These are phyloP conservation scores for Amphipyra tragopoginis DNA, from an alignment of 2,888 invertebrate species.

Conservation along the genomic window DNA sequence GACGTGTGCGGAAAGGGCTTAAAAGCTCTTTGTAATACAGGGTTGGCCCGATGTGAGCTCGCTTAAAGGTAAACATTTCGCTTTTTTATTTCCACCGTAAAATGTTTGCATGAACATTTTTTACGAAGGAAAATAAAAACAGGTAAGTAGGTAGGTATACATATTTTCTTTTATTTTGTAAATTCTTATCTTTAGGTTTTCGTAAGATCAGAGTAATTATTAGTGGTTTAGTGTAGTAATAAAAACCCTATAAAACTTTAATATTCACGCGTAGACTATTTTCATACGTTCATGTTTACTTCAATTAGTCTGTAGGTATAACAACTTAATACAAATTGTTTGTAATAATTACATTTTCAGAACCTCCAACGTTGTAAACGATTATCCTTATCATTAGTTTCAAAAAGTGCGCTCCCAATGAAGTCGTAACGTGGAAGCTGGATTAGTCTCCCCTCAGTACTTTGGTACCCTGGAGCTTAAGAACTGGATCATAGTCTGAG, in stretches of 20 bases:
- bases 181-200: too few relatives aligned
- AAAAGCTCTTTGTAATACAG: slow-evolving; percentile 76
- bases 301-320: slow-evolving; percentile 12
- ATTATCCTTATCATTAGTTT: slow-evolving; percentile 37
- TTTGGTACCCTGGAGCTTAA: slow-evolving; percentile 33
- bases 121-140: slow-evolving; percentile 58
- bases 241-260: too few relatives aligned
- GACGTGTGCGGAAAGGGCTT: slow-evolving; percentile 75
- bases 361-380: slow-evolving; percentile 10
- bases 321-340: slow-evolving; percentile 26
- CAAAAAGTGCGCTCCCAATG: slow-evolving; percentile 40
- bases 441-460: slow-evolving; percentile 49
- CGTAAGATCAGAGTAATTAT: too few relatives aligned
- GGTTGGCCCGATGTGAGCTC: slow-evolving; percentile 56
- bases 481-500: slow-evolving; percentile 53
- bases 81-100: slow-evolving; percentile 58
- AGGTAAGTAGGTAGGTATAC: slow-evolving; percentile 30
- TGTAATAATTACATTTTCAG: slow-evolving; percentile 26
- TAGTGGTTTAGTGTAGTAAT: too few relatives aligned
- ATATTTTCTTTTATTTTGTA: slow-evolving; percentile 46
- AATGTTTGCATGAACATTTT: slow-evolving; percentile 48
- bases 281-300: slow-evolving; percentile 12
- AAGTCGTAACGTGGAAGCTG: slow-evolving; percentile 47
- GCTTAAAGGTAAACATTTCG: slow-evolving; percentile 71
- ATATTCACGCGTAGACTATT: too few relatives aligned